Base-by-base conservation (phyloP, 2,113 vertebrate species). In the Zosterops pallidus region DNA sequence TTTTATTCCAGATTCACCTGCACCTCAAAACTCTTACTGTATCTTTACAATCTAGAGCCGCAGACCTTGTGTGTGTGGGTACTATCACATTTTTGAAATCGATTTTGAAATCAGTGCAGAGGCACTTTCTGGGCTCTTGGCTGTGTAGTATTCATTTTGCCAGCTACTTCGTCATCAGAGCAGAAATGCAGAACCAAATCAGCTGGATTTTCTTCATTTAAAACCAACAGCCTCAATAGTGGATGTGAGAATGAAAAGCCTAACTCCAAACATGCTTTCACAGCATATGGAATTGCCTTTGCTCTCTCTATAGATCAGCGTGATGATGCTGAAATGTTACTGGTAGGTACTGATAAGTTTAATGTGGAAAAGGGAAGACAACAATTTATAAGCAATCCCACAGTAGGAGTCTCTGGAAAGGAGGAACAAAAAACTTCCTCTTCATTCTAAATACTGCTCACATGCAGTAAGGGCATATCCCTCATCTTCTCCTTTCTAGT, bases 381-480 rank as follows among this genome's bases (percentile, higher is more conserved):
- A 84, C 52, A 76, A 76, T 25, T 60, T 72, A 21, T 6, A 70
- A 75, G 50, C 25, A 65, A 60, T 44, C 33, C 21, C 55, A 69
- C 5, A 49, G 12, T 2, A 78, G 3, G 1, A 65, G 14, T 24
- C 9, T 44, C 53, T 19, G 65, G 28, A 59, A 88, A 85, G 6
- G 35, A 94, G 92, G 83, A 93, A 94, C 53, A 83, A 65, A 92
- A 89, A 85, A 18, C 21, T 29, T 23, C 18, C 60, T 55, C 71
- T 42, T 74, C 24, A 55, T 50, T 78, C 50, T 21, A 6, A 60
- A 72, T 24, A 23, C 29, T 15, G 81, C 37, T 64, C 8, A 29
- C 29, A 59, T 0, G 5, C 60, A 86, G 8, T 17, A 41, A 81
- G 28, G 22, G 5, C 37, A 72, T 14, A 18, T 17, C 25, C 22